These are phyloP conservation scores for Caenorhabditis latens DNA, from an alignment of 1,140 invertebrate species.

Conservation along the genomic window DNA sequence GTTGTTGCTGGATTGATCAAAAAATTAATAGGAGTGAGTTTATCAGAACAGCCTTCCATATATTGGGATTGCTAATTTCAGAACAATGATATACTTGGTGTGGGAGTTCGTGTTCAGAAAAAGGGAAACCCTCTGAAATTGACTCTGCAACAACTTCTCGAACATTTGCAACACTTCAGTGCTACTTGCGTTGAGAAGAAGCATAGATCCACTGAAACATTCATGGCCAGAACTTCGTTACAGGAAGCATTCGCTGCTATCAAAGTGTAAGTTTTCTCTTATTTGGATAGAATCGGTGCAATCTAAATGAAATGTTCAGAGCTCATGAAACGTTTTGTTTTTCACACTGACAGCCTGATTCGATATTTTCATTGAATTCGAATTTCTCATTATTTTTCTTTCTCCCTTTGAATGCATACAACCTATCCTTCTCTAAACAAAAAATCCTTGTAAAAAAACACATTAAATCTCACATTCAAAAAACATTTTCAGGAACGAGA, in stretches of 20 bases:
- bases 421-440: no score
- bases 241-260: constrained; percentile 30
- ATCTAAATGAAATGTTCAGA: background rate
- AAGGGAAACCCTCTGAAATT: constrained; percentile 1
- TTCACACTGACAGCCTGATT: no score
- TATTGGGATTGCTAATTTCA: background rate
- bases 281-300: background rate
- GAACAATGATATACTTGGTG: constrained; percentile 22
- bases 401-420: no score
- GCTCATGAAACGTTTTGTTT: no score
- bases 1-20: constrained; percentile 18
- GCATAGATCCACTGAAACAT: background rate
- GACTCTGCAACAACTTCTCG: constrained; percentile 23
- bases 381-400: no score
- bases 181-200: constrained; percentile 24
- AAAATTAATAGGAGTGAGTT: constrained; percentile 23
- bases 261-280: background rate
- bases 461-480: no score
- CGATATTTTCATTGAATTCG: no score
- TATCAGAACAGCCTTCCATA: background rate
- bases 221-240: background rate
- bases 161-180: constrained; percentile 37
- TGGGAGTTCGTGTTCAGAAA: background rate
- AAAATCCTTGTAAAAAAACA: background rate
- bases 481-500: constrained; percentile 11